Evolutionary conservation across 2,113 vertebrate species (phyloP).

Genomic region (Phoenicopterus ruber): DNA sequence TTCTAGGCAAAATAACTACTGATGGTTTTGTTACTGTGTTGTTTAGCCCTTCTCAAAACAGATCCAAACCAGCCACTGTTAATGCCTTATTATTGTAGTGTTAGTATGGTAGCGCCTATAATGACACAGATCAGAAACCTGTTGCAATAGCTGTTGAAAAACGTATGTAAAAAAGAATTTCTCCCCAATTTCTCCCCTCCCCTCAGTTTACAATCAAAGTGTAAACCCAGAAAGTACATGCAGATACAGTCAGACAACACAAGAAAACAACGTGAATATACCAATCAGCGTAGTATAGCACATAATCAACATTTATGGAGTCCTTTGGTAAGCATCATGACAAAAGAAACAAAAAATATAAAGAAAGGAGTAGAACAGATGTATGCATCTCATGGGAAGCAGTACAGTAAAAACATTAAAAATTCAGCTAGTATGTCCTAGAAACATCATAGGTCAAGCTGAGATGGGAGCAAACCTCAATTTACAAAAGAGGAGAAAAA

Average conservation of each 20-base stretch:
- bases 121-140: background rate
- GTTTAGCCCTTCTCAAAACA: background rate
- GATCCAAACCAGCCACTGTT: background rate
- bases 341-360: background rate
- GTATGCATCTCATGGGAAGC: background rate
- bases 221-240: background rate
- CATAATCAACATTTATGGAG: background rate
- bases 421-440: background rate
- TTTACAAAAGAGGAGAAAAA: background rate
- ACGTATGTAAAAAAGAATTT: background rate
- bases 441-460: background rate
- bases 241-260: background rate
- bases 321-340: background rate
- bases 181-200: background rate
- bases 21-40: background rate
- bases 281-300: background rate
- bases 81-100: background rate
- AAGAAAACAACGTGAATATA: background rate
- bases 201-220: background rate
- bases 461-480: background rate
- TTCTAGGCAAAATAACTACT: background rate
- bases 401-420: background rate
- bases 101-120: background rate
- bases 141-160: background rate
- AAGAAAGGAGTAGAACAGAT: background rate